Conservation (phyloP, 1,140 invertebrate species). For the Oncopodura yosiiana region DNA sequence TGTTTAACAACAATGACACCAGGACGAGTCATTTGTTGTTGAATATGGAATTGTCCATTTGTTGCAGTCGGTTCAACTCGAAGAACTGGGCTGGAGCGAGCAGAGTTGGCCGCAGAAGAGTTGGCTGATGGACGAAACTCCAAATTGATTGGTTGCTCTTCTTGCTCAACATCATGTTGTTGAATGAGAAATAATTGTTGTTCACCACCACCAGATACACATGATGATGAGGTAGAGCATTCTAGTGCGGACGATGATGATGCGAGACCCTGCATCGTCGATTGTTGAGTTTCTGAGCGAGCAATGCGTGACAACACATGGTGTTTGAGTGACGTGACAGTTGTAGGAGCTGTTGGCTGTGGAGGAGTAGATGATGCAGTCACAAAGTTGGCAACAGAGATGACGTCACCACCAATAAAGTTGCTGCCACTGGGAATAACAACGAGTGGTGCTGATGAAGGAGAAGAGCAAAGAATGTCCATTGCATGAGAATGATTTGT, state of each 20-base stretch:
- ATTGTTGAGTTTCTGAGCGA: too few relatives aligned
- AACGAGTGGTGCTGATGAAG: too few relatives aligned
- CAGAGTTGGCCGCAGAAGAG: slow-evolving; percentile 40
- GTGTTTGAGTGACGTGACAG: slow-evolving; percentile 33
- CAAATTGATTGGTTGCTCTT: slow-evolving; percentile 34
- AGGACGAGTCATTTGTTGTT: slow-evolving; percentile 57
- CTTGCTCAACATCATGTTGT: slow-evolving; percentile 18
- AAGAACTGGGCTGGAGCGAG: slow-evolving; percentile 53
- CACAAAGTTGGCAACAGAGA: too few relatives aligned
- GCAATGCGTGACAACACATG: slow-evolving; percentile 30
- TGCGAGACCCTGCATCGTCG: too few relatives aligned
- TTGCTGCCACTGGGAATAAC: too few relatives aligned
- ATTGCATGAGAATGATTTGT: too few relatives aligned
- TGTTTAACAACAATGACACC: slow-evolving; percentile 78
- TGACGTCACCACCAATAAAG: too few relatives aligned
- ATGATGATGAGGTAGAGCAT: too few relatives aligned
- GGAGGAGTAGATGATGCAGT: too few relatives aligned
- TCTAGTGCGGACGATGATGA: too few relatives aligned
- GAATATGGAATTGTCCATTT: slow-evolving; percentile 36
- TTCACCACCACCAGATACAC: too few relatives aligned
- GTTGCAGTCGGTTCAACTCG: slow-evolving; percentile 41
- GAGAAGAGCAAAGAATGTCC: too few relatives aligned
- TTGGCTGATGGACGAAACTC: slow-evolving; percentile 30
- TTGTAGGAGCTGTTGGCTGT: slow-evolving; percentile 17
- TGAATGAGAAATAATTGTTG: background rate